phyloP scores from a whole-genome alignment of 2,888 invertebrate species.

The Noctua janthina region DNA sequence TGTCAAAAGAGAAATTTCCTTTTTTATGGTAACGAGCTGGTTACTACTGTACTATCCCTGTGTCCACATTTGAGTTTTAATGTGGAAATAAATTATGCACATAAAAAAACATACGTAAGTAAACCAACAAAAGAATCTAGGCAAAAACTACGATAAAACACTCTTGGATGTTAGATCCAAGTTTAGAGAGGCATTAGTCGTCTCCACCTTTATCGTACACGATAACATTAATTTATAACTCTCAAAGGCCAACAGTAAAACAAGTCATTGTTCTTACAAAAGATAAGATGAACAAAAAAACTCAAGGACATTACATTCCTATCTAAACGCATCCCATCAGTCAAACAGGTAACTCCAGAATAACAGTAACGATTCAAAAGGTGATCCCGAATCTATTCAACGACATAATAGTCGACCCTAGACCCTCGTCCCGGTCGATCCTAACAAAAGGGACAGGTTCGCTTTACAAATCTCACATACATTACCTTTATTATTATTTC shows the following conservation, averaged over 20 bases:
- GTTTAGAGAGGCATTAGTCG: constrained; percentile 31
- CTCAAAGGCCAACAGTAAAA: constrained; percentile 23
- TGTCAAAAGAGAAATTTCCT: constrained; percentile 35
- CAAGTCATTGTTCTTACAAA: constrained; percentile 31
- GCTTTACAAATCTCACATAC: constrained; percentile 79
- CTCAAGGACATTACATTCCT: constrained; percentile 68
- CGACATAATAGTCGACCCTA: constrained; percentile 74
- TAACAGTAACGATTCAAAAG: constrained; percentile 78
- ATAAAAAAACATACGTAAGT: not conserved
- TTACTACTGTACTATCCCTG: constrained; percentile 13
- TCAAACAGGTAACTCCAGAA: constrained; percentile 75
- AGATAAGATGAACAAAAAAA: constrained; percentile 49
- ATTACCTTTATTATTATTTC: constrained; percentile 78
- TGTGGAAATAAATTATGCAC: constrained; percentile 11
- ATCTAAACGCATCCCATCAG: constrained; percentile 60
- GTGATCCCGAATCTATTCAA: constrained; percentile 78
- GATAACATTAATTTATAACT: constrained; percentile 44
- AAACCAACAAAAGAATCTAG: not conserved
- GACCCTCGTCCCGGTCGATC: constrained; percentile 74
- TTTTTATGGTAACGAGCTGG: constrained; percentile 30
- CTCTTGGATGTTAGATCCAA: not conserved
- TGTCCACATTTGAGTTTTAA: constrained; percentile 17
- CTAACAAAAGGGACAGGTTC: constrained; percentile 80
- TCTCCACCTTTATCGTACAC: constrained; percentile 33
- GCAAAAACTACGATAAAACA: constrained; percentile 7